Percentiles rank a stretch among this genome's conserved stretches.
Conservation (phyloP, 2,888 invertebrate genomes). For the Liodrosophila aerea region DNA sequence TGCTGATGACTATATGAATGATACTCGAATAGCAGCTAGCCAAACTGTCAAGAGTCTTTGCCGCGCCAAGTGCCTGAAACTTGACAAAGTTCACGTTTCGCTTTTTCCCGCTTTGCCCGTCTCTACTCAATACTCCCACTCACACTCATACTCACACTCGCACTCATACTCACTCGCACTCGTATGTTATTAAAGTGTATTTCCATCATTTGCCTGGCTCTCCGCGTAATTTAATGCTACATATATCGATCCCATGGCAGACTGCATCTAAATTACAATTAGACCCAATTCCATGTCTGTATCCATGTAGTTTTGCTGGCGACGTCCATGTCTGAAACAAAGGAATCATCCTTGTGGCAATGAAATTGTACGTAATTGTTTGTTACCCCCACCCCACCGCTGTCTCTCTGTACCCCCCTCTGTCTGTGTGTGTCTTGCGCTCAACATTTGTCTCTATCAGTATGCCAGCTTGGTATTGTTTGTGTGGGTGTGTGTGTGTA, state of each 20-base stretch:
- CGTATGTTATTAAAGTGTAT: constrained; percentile 8
- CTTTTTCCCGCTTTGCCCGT: background rate
- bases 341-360: constrained; percentile 42
- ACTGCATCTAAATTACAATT: constrained; percentile 71
- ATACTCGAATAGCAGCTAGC: constrained; percentile 41
- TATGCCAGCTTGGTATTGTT: constrained; percentile 11
- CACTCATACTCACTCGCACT: constrained; percentile 1
- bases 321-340: too few species aligned
- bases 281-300: constrained; percentile 43
- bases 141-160: background rate
- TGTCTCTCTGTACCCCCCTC: background rate
- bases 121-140: background rate
- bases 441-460: background rate
- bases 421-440: background rate
- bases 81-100: constrained; percentile 28
- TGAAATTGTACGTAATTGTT: constrained; percentile 68
- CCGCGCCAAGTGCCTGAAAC: constrained; percentile 2
- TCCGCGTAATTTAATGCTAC: constrained; percentile 50
- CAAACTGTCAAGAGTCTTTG: constrained; percentile 37
- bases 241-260: constrained; percentile 46
- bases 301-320: constrained; percentile 6
- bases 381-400: constrained; percentile 3
- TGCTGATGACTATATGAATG: constrained; percentile 56
- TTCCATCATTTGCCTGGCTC: constrained; percentile 17
- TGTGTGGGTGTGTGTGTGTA: constrained; percentile 13